Evolutionary conservation across 2,797 vertebrate genomes (phyloP).

Genomic region (Platyrinchus mystaceus): DNA sequence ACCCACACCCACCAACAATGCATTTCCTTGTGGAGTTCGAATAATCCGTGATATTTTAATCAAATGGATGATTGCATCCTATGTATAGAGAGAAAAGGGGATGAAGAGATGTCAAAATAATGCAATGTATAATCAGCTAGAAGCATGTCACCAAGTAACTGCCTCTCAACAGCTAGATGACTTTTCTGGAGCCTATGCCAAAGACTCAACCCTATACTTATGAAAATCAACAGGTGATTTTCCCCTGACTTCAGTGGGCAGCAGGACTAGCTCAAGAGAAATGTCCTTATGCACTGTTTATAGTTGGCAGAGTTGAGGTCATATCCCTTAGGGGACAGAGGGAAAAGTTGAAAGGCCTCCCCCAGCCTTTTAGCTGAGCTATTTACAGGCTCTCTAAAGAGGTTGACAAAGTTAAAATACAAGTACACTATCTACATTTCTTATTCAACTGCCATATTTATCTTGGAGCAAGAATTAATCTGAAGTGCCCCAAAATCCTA

Average conservation of each 20-base stretch:
- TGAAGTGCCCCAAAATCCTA: neutral
- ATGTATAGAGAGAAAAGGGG: neutral
- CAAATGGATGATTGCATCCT: slow-evolving; percentile 86
- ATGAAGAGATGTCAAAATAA: neutral
- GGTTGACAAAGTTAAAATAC: neutral
- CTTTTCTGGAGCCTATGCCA: neutral
- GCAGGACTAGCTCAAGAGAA: neutral
- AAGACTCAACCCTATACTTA: neutral
- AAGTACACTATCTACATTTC: neutral
- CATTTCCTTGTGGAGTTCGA: slow-evolving; percentile 82
- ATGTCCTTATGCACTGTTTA: neutral
- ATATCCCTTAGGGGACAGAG: neutral
- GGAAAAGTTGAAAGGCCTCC: neutral
- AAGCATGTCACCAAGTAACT: neutral
- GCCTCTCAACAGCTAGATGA: neutral
- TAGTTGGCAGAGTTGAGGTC: neutral
- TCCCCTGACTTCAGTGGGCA: neutral
- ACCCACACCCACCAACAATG: slow-evolving; percentile 86
- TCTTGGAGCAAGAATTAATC: neutral
- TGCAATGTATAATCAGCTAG: neutral
- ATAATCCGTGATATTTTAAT: slow-evolving; percentile 85
- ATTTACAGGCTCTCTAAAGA: neutral
- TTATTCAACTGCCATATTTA: neutral
- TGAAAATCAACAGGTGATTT: neutral
- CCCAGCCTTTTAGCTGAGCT: neutral